Conservation (phyloP, 2,888 invertebrate species). For the Microplitis manilae region DNA sequence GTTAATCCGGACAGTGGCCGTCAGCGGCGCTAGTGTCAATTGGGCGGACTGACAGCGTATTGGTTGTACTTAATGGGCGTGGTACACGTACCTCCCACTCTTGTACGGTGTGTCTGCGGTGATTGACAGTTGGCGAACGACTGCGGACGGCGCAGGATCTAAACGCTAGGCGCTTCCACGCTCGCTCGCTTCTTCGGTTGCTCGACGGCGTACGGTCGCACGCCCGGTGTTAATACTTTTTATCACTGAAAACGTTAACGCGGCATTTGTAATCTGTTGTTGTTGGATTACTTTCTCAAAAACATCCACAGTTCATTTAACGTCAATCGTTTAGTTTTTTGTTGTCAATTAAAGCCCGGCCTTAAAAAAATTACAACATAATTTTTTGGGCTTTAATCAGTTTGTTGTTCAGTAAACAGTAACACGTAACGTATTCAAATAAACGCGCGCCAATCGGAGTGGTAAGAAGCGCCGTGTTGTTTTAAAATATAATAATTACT, state of each 20-base stretch:
- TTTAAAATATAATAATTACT: neutral
- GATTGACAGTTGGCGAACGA: conserved; percentile 80
- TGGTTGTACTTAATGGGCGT: conserved; percentile 66
- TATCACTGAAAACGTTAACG: conserved; percentile 19
- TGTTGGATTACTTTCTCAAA: conserved; percentile 6
- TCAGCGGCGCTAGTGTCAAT: conserved; percentile 55
- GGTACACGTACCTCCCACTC: conserved; percentile 74
- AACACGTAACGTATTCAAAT: conserved; percentile 12
- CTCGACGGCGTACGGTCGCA: conserved; percentile 49
- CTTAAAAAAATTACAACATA: neutral
- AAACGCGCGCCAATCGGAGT: conserved; percentile 35
- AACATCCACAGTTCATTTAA: neutral
- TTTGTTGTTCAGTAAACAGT: neutral
- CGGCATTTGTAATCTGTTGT: conserved; percentile 11
- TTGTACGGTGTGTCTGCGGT: conserved; percentile 72
- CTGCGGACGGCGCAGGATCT: conserved; percentile 78
- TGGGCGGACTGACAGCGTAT: conserved; percentile 63
- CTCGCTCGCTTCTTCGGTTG: conserved; percentile 61
- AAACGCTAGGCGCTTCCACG: conserved; percentile 69
- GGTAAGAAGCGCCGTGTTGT: conserved; percentile 24
- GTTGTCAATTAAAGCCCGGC: neutral
- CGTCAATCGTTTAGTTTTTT: neutral
- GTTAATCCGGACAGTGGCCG: conserved; percentile 40
- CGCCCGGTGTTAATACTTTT: conserved; percentile 36
- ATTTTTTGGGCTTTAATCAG: neutral